Conservation (phyloP, 2,113 vertebrate species). For the Antigone vipio region DNA sequence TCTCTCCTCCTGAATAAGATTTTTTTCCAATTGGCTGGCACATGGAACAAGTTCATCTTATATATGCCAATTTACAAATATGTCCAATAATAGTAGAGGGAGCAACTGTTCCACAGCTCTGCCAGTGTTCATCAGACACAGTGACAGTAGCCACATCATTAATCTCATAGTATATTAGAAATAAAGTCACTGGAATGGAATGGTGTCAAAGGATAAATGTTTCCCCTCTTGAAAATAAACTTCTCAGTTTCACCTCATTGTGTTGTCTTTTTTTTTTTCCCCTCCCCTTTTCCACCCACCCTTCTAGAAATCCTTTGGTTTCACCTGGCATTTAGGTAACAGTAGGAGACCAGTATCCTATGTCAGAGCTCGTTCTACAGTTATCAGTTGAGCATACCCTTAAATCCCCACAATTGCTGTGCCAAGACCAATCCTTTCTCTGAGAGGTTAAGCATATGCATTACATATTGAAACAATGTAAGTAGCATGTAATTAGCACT, state of each 20-base stretch:
- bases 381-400: constrained; percentile 61
- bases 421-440: constrained; percentile 60
- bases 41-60: background rate
- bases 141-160: constrained; percentile 65
- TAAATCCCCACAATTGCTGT: constrained; percentile 36
- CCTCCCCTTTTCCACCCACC: background rate
- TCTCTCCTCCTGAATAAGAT: background rate
- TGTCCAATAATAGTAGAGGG: constrained; percentile 56
- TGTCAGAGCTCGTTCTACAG: constrained; percentile 57
- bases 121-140: constrained; percentile 60
- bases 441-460: constrained; percentile 64
- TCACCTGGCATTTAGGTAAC: constrained; percentile 64
- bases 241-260: constrained; percentile 55
- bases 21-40: constrained; percentile 23
- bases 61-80: constrained; percentile 52
- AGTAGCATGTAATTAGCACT: constrained; percentile 60
- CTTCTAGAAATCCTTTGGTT: constrained; percentile 57
- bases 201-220: constrained; percentile 66
- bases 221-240: constrained; percentile 57
- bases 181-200: constrained; percentile 67
- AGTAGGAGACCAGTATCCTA: constrained; percentile 56
- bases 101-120: constrained; percentile 66
- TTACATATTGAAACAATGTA: constrained; percentile 67
- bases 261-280: background rate
- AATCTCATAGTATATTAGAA: constrained; percentile 65